Evolutionary conservation across 2,888 invertebrate genomes (phyloP).

Genomic region (Hypolimnas misippus): DNA sequence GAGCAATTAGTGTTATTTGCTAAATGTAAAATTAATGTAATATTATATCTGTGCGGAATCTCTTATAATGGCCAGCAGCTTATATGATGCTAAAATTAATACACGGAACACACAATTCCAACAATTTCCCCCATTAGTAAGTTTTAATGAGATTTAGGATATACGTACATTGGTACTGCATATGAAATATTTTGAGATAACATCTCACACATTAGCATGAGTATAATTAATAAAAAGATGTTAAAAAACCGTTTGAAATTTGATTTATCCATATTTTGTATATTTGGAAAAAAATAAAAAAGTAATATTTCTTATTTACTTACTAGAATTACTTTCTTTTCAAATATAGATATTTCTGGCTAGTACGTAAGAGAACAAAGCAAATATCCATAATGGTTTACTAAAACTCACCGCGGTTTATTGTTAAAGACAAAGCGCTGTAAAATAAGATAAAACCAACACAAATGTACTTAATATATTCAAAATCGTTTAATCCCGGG

Average conservation of each 20-base stretch:
- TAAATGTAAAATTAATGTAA: no score
- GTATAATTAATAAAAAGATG: no score
- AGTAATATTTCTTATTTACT: no score
- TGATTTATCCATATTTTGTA: neutral
- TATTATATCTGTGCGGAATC: neutral
- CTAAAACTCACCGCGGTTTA: constrained; percentile 42
- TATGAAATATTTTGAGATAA: no score
- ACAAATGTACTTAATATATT: constrained; percentile 45
- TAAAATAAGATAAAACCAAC: constrained; percentile 51
- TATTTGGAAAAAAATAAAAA: constrained; percentile 18
- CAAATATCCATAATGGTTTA: constrained; percentile 45
- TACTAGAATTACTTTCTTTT: neutral
- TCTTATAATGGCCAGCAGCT: neutral
- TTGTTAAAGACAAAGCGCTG: constrained; percentile 50
- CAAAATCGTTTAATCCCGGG: constrained; percentile 33
- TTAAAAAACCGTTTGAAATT: no score
- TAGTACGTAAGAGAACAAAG: constrained; percentile 39
- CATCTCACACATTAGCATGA: no score
- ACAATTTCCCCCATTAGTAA: no score
- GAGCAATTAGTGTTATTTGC: no score
- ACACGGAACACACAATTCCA: no score
- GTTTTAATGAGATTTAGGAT: no score
- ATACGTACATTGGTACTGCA: no score
- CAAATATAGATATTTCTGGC: no score
- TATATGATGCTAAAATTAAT: neutral